Conservation (phyloP, 2,797 vertebrate species). For the Lerista edwardsae region DNA sequence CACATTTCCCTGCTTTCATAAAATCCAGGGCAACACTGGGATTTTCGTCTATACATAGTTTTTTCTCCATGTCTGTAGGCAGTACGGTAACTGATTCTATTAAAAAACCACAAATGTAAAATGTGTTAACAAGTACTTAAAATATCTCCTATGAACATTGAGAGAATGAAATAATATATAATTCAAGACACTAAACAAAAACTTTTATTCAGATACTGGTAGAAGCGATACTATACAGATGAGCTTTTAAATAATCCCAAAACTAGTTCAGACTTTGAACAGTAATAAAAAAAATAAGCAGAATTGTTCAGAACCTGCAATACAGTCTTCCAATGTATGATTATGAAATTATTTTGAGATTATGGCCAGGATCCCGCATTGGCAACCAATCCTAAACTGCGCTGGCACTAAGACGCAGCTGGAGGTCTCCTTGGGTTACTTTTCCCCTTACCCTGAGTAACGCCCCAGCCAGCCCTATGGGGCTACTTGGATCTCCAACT, state of each 20-base stretch:
- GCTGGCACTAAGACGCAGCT: no score
- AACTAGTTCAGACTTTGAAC: neutral
- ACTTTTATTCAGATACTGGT: neutral
- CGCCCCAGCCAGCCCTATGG: no score
- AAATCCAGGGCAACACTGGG: constrained; percentile 96
- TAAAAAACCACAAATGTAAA: constrained; percentile 19
- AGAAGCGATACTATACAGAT: neutral
- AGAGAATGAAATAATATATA: neutral
- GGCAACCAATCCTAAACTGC: no score
- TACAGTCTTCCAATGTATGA: neutral
- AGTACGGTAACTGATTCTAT: constrained; percentile 91
- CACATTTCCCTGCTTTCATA: constrained; percentile 90
- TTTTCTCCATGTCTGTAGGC: constrained; percentile 93
- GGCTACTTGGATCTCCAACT: no score
- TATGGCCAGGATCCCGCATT: neutral
- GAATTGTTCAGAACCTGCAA: neutral
- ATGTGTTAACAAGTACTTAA: constrained; percentile 4
- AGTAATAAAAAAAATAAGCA: neutral
- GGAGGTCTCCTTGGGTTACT: no score
- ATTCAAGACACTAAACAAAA: neutral
- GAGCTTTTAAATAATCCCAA: neutral
- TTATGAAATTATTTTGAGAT: neutral
- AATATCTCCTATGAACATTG: neutral
- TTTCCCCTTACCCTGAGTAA: no score
- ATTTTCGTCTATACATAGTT: constrained; percentile 94